Base-by-base conservation (phyloP, 1,140 invertebrate genomes). In the Pseudoatta argentina region DNA sequence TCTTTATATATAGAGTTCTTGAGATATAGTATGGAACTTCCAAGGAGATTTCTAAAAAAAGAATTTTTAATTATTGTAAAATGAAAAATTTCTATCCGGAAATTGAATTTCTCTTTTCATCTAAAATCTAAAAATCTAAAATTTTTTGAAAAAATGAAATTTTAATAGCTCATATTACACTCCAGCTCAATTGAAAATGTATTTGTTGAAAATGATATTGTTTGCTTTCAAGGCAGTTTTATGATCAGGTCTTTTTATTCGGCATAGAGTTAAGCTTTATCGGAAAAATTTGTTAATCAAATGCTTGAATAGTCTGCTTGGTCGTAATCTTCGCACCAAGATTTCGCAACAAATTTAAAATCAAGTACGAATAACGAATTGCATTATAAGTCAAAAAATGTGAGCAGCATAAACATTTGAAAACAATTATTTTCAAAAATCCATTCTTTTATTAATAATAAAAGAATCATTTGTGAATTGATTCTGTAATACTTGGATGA, bases 211-310 rank as follows among this genome's bases (percentile, higher is more conserved):
- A 24, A 16, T 69, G 21, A 30, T 30, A 78, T 66, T 34, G 48
- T 69, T 69, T 27, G 14, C 24, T 79, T 24, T 53, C n/a, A 8
- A 69, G 14, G 3, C 30, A 81, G 21, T 16, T 69, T 81, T 24
- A 39, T 34, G 39, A 39, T 53, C 14, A 14, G 48, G 34, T 67
- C 4, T 24, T 69, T 67, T 39, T 51, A 51, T 34, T 67, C 18
- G 14, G 24, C n/a, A n/a, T n/a, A 12, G 27, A 16, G 44, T 34
- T 66, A 30, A 18, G 10, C 44, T 48, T 81, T 71, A 81, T 71
- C 34, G 48, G 5, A 16, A 73, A 82, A 72, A 72, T 72, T 57
- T 82, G 67, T 48, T 73, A 82, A 73, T 73, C 67, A 59, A 61
- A 73, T 79, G 14, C 6, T 3, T 6, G 30, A 6, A 16, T 3